A percentile compares a stretch with the other conserved stretches of the same genome.
phyloP scores from a whole-genome alignment of 2,797 vertebrate species.

The Xiphophorus birchmanni region DNA sequence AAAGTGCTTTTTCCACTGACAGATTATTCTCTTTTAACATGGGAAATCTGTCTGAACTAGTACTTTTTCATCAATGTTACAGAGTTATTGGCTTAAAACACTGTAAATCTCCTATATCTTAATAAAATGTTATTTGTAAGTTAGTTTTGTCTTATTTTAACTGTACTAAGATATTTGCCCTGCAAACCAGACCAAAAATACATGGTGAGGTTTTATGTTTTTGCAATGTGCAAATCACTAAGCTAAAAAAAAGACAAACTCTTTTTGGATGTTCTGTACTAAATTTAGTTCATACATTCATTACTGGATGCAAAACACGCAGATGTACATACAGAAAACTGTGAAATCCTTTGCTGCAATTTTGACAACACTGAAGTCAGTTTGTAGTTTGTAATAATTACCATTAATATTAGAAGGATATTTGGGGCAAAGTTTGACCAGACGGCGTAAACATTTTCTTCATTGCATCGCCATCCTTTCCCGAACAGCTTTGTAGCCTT shows the following conservation, averaged over 20 bases:
- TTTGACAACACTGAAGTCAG: not conserved
- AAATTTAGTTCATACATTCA: not conserved
- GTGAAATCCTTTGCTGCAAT: not conserved
- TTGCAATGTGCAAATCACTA: not conserved
- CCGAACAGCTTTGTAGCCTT: not conserved
- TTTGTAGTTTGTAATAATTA: not conserved
- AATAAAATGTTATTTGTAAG: no score
- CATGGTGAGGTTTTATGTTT: no score
- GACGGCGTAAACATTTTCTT: not conserved
- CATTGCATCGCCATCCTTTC: not conserved
- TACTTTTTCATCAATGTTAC: no score
- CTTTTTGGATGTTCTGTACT: not conserved
- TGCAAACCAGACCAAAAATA: no score
- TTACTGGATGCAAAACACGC: not conserved
- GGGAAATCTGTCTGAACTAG: no score
- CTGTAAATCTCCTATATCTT: no score
- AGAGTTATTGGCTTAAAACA: no score
- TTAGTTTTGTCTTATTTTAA: no score
- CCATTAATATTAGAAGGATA: not conserved
- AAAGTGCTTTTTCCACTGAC: no score
- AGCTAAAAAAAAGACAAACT: not conserved
- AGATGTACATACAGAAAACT: not conserved
- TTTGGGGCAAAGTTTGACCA: not conserved
- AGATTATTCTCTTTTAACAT: no score
- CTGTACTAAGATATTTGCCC: no score